Base-by-base conservation (phyloP, 2,888 invertebrate species). In the Caenorhabditis japonica region DNA sequence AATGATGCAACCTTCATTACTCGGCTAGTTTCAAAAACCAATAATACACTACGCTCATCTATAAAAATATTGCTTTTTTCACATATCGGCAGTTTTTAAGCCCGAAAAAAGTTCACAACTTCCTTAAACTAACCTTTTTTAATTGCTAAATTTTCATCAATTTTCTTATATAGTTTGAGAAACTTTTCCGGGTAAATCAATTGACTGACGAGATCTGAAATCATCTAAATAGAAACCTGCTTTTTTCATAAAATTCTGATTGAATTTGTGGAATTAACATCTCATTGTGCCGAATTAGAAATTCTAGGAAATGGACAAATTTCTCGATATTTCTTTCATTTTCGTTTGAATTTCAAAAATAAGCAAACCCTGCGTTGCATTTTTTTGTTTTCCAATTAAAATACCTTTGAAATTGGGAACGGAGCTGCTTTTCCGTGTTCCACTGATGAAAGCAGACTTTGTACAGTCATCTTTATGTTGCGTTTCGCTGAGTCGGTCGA, bases 1-100 rank as follows among this genome's bases (percentile, higher is more conserved):
- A 94, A 93, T 88, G 94, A 94, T 23, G 94, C 94, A 89, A 94
- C 94, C 0, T 93, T 92, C 72, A 94, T 90, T 4, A 94, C 94
- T 91, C 93, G 92, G 84, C 94, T 90, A 4, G 94, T 94, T 88
- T 94, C 94, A 46, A 93, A 92, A 88, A 94, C 93, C 61, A 94
- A 90, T 81, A 93, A 91, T 8, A 93, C 92, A 89, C 93, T 93
- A 70, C 92, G 91, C 19, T 94, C 93, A 41, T 92, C 92, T 81
- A 41, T 27, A 75, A 76, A 44, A 33, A 44, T 38, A 30, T 39
- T 36, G 33, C n/a, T 43, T 55, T 21, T 4, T 3, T 39, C 30
- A 38, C 21, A 12, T 19, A 51, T 33, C 13, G 13, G 13, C 3
- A 5, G 13, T 41, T 52, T 53, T 41, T 49, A 27, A n/a, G n/a